Evolutionary conservation across 2,113 vertebrate genomes (phyloP), one percentile per base, ranked within the genome.

Genomic region (Pituophis catenifer): DNA sequence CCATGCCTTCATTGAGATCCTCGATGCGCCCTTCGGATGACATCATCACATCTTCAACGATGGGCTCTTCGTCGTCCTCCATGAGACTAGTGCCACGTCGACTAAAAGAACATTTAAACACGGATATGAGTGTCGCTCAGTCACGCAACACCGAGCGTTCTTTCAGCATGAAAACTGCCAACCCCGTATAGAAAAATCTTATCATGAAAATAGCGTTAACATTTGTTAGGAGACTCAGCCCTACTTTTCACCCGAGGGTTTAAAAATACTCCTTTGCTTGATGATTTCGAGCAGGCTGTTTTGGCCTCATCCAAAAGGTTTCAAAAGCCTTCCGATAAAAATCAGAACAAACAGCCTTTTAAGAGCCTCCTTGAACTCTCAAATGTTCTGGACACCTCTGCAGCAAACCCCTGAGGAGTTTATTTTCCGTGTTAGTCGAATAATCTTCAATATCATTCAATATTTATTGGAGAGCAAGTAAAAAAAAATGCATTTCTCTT

Each of bases 41-140:
- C 99, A 99, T 99, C 99, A 99, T 99, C 95, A 99, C 99, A 90
- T 99, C 99, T 98, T 99, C 99, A 94, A 99, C 99, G 89, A 99
- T 99, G 3, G 99, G 99, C 97, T 99, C 99, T 96, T 99, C 99
- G 62, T 99, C 99, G 93, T 99, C 99, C 97, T 99, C 99, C 99
- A 99, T 99, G 91, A 99, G 97, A 95, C 99, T 98, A 94, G 99
- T 99, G 96, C 99, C 98, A 96, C 99, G 99, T 95, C 99, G 99
- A 97, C 99, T 99, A 96, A 91, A 48, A 95, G 90, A 21, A 12
- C 29, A 86, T n/a, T 48, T 58, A 19, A 93, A 65, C 8, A 87
- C 33, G 3, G 59, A 86, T 13, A 52, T 0, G 11, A 90, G 24
- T 3, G 55, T 54, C 29, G 53, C 21, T 57, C 38, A 89, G 87